Percentiles rank a stretch among this genome's conserved stretches.
Conservation (phyloP, 2,797 vertebrate genomes). For the Heliangelus exortis region DNA sequence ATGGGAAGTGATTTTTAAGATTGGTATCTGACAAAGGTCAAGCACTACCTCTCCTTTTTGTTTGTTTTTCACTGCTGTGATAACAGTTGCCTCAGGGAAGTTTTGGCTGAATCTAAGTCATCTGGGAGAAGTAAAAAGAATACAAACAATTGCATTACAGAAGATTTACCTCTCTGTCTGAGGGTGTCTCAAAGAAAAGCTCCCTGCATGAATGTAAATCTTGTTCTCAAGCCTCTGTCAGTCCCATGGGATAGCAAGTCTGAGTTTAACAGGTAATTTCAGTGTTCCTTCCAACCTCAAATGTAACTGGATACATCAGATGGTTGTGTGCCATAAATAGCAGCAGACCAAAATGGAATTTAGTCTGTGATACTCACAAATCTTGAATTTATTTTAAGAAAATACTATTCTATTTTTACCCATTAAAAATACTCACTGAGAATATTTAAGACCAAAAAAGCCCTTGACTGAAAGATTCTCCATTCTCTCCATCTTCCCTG, state of each 20-base stretch:
- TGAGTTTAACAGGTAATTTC: neutral
- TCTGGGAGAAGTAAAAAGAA: neutral
- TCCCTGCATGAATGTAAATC: fast-evolving
- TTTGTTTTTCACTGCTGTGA: neutral
- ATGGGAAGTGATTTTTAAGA: neutral
- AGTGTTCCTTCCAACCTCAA: neutral
- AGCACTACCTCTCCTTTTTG: neutral
- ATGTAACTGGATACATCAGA: neutral
- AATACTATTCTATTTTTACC: neutral
- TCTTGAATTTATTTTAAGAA: neutral
- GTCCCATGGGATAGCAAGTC: neutral
- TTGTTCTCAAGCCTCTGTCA: neutral
- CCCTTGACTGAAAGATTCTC: neutral
- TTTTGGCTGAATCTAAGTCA: neutral
- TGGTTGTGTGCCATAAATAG: fast-evolving
- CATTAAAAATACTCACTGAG: neutral
- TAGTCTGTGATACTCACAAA: fast-evolving
- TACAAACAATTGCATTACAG: neutral
- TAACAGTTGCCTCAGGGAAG: conserved; percentile 1
- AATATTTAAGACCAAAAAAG: neutral
- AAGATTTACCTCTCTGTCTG: neutral
- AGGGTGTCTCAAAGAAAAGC: neutral
- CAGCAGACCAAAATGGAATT: neutral
- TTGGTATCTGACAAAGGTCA: conserved; percentile 4
- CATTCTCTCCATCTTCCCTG: neutral